Conservation (phyloP, 2,797 vertebrate species). For the Acanthiza pusilla region DNA sequence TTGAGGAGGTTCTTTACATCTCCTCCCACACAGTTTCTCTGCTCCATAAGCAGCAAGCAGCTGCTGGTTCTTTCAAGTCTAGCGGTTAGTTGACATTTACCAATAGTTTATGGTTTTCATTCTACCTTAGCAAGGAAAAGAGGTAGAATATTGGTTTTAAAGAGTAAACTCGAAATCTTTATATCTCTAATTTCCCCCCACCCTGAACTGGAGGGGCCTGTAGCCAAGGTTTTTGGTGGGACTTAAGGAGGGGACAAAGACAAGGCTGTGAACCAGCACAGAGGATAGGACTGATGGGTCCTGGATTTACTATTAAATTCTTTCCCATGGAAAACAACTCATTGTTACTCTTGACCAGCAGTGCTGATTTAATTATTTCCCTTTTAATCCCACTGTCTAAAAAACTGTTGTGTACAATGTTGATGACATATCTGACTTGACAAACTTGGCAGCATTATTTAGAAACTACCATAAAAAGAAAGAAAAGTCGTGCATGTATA, state of each 20-base stretch:
- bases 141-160: neutral
- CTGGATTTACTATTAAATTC: neutral
- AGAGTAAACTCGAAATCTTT: neutral
- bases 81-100: slow-evolving; percentile 45
- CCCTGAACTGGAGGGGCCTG: neutral
- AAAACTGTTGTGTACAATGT: neutral
- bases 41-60: slow-evolving; percentile 32
- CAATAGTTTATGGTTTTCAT: neutral
- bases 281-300: neutral
- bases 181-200: neutral
- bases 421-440: neutral
- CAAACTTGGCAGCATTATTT: neutral
- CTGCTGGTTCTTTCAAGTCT: slow-evolving; percentile 37
- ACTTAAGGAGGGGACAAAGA: neutral
- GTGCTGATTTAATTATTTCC: neutral
- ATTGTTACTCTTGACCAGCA: neutral
- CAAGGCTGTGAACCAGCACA: neutral
- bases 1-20: slow-evolving; percentile 18
- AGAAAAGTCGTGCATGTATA: too few relatives aligned
- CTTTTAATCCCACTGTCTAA: neutral
- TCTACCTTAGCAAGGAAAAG: neutral
- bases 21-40: slow-evolving; percentile 31
- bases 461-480: neutral
- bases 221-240: neutral
- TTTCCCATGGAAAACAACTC: neutral